Evolutionary conservation across 2,797 vertebrate genomes (phyloP).

Genomic region (Halcyon leucocephala): DNA sequence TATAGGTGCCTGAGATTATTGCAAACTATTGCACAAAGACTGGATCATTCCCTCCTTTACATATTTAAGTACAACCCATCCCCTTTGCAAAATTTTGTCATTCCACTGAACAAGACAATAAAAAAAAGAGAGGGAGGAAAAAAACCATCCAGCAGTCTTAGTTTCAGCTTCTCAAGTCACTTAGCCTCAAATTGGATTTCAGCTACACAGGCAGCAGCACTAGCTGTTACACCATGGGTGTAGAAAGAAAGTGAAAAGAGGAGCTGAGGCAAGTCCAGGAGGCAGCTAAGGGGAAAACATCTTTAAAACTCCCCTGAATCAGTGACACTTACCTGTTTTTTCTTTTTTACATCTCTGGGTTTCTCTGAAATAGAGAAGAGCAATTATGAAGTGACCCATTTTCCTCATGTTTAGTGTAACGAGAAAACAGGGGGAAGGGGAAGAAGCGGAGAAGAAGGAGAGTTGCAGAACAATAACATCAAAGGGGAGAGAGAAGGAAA

Average conservation of each 20-base stretch:
- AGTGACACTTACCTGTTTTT: conserved; percentile 14
- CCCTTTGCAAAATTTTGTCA: neutral
- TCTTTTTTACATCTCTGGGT: neutral
- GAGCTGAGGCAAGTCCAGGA: neutral
- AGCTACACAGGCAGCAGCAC: conserved; percentile 18
- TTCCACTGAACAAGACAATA: neutral
- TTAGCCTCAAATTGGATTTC: conserved; percentile 37
- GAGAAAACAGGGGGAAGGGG: neutral
- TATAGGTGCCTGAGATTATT: neutral
- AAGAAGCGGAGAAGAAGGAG: neutral
- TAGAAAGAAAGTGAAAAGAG: neutral
- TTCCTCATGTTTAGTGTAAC: neutral
- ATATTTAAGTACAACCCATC: neutral
- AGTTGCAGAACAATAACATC: neutral
- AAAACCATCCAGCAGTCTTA: neutral
- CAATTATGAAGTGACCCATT: conserved; percentile 46
- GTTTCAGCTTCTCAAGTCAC: conserved; percentile 40
- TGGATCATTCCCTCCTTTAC: neutral
- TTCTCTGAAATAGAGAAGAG: conserved; percentile 25
- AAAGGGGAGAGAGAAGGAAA: neutral
- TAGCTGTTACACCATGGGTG: neutral
- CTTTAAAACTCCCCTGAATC: neutral
- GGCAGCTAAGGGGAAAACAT: neutral
- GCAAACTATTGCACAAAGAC: neutral
- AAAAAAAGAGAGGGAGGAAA: neutral